Evolutionary conservation across 2,888 invertebrate species (phyloP).

Genomic region (Tubiluchus corallicola): DNA sequence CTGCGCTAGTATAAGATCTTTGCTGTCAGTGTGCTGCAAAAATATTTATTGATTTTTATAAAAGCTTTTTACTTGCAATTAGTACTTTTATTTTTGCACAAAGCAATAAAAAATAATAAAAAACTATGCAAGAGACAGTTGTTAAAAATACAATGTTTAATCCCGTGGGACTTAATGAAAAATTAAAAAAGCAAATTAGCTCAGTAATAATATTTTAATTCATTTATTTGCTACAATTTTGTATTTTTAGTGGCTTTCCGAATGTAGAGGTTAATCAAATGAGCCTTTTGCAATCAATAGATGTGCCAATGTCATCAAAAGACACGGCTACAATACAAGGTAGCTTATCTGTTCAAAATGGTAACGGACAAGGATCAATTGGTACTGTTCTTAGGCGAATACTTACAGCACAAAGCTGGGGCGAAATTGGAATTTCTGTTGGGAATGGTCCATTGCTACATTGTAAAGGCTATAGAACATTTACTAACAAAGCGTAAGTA

Average conservation of each 20-base stretch:
- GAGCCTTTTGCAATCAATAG: constrained; percentile 77
- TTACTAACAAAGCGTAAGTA: too few species aligned
- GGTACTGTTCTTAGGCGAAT: constrained; percentile 54
- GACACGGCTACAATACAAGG: constrained; percentile 61
- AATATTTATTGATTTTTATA: too few species aligned
- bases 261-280: constrained; percentile 76
- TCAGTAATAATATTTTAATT: too few species aligned
- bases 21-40: too few species aligned
- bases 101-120: too few species aligned
- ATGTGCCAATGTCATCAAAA: constrained; percentile 66
- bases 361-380: constrained; percentile 54
- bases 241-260: constrained; percentile 39
- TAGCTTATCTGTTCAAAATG: constrained; percentile 45
- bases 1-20: too few species aligned
- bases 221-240: too few species aligned
- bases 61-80: too few species aligned
- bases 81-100: not conserved
- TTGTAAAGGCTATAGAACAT: not conserved
- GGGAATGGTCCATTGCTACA: not conserved
- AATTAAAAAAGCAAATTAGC: too few species aligned
- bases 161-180: too few species aligned
- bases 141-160: too few species aligned
- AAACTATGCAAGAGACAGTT: too few species aligned
- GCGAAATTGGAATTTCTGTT: constrained; percentile 39
- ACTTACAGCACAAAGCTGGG: constrained; percentile 64